phyloP scores from a whole-genome alignment of 2,888 invertebrate species.

The Heliconius charithonia region DNA sequence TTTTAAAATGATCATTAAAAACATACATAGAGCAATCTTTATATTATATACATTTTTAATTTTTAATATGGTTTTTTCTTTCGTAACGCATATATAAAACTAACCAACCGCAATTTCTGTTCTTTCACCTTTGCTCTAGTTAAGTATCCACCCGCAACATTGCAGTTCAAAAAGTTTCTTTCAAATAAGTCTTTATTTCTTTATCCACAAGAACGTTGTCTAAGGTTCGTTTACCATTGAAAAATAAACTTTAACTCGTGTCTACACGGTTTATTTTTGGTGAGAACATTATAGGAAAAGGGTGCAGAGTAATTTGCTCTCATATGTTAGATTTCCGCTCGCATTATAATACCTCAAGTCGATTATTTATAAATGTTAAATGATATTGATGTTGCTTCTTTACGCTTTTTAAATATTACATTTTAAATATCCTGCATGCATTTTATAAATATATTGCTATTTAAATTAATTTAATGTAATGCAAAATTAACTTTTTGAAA shows the following conservation, averaged over 20 bases:
- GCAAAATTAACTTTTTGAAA: too few species aligned
- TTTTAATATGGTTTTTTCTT: not conserved
- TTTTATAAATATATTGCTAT: too few species aligned
- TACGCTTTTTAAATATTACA: not conserved
- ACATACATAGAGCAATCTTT: not conserved
- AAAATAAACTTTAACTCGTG: not conserved
- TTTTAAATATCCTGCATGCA: too few species aligned
- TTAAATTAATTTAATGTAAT: too few species aligned
- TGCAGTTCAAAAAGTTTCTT: constrained; percentile 57
- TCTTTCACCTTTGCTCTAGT: constrained; percentile 82
- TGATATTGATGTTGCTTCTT: not conserved
- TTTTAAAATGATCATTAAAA: too few species aligned
- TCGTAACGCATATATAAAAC: constrained; percentile 21
- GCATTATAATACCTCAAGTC: constrained; percentile 46
- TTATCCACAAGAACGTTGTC: constrained; percentile 9
- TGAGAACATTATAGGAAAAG: constrained; percentile 56
- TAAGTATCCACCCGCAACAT: constrained; percentile 68
- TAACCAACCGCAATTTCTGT: constrained; percentile 41
- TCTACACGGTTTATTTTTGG: not conserved
- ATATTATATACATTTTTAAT: not conserved
- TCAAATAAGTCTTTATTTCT: constrained; percentile 31
- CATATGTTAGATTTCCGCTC: constrained; percentile 56
- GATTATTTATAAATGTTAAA: constrained; percentile 44
- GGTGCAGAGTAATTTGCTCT: constrained; percentile 49
- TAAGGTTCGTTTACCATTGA: not conserved